A percentile compares a stretch with the other conserved stretches of the same genome.
Conservation (phyloP, 2,113 vertebrate genomes). For the Micronycteris hirsuta region DNA sequence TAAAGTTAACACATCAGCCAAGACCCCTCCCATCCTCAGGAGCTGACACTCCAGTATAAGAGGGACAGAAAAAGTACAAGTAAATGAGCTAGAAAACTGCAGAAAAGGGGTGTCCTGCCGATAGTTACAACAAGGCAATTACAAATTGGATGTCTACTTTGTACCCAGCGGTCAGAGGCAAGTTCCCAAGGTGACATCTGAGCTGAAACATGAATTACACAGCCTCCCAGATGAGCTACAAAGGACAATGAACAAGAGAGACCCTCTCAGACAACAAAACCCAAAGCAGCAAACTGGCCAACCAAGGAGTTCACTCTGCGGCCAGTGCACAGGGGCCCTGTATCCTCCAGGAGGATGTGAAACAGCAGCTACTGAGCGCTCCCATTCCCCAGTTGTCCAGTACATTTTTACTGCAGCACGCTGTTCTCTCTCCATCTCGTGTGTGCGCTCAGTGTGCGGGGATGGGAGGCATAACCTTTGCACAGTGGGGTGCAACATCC, state of each 20-base stretch:
- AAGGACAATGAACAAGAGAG: background rate
- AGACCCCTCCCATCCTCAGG: background rate
- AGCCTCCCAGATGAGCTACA: background rate
- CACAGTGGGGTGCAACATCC: background rate
- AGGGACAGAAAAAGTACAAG: background rate
- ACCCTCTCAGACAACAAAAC: background rate
- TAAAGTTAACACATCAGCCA: background rate
- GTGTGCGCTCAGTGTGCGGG: too few relatives aligned
- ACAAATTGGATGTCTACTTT: background rate
- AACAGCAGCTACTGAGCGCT: background rate
- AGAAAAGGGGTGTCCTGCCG: background rate
- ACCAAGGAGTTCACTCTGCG: accelerated
- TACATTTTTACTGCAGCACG: accelerated
- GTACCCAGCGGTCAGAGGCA: background rate
- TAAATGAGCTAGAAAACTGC: background rate
- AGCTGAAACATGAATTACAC: background rate
- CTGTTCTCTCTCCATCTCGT: background rate
- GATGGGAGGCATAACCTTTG: background rate
- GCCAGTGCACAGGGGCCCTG: accelerated
- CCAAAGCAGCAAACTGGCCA: background rate
- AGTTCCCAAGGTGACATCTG: background rate
- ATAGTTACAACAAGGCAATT: background rate
- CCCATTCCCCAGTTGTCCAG: background rate
- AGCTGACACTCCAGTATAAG: background rate
- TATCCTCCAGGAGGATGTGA: background rate